Conservation (phyloP, 2,888 invertebrate genomes). For the Pharmacophagus antenor region DNA sequence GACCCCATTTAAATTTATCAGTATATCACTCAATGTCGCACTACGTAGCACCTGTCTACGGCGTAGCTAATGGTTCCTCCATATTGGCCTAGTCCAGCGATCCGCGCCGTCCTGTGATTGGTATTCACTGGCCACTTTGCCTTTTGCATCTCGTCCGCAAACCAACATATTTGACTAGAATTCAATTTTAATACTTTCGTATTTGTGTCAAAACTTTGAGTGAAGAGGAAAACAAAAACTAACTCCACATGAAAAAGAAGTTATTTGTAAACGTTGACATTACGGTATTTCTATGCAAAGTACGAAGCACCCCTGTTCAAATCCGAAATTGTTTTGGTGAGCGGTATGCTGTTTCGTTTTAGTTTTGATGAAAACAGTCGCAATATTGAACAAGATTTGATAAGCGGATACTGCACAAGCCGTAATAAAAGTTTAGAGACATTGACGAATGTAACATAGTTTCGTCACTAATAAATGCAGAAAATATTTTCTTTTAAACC, state of each 20-base stretch:
- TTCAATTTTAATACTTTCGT: conserved; percentile 77
- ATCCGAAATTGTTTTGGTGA: conserved; percentile 71
- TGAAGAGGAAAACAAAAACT: conserved; percentile 72
- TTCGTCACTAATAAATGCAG: conserved; percentile 42
- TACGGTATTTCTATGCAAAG: conserved; percentile 74
- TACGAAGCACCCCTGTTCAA: conserved; percentile 60
- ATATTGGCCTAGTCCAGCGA: conserved; percentile 38
- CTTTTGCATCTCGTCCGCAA: conserved; percentile 58
- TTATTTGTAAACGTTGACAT: conserved; percentile 77
- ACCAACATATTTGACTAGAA: conserved; percentile 72
- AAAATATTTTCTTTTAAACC: conserved; percentile 51
- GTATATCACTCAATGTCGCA: conserved; percentile 33
- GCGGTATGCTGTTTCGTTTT: conserved; percentile 62
- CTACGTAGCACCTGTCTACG: conserved; percentile 66
- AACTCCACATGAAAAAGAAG: conserved; percentile 60
- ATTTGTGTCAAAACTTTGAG: conserved; percentile 73
- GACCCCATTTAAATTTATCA: conserved; percentile 27
- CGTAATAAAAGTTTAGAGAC: conserved; percentile 75
- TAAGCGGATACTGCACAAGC: conserved; percentile 59
- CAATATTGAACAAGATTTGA: conserved; percentile 56
- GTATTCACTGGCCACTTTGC: conserved; percentile 60
- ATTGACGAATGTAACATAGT: conserved; percentile 70
- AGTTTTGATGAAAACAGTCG: conserved; percentile 51
- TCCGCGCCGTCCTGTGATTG: conserved; percentile 52
- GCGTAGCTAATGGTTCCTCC: conserved; percentile 48